These are phyloP conservation scores for Chloropsis cyanopogon DNA, from an alignment of 2,113 vertebrate genomes.

Conservation along the genomic window DNA sequence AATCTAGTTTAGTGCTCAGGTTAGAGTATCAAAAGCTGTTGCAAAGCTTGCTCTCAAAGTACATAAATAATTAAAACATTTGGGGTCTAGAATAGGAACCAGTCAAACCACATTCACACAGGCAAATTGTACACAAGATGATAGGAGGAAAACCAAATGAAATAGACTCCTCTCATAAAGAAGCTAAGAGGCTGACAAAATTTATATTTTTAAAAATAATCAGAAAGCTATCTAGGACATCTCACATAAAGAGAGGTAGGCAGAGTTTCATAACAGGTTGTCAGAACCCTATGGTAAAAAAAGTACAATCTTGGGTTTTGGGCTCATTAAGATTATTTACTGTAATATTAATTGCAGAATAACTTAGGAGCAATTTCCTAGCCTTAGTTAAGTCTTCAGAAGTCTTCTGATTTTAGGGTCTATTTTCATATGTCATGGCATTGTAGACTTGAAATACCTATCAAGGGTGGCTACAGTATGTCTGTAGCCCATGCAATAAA, in stretches of 20 bases:
- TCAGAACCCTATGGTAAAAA: background rate
- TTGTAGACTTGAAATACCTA: background rate
- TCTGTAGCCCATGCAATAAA: background rate
- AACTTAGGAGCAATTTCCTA: background rate
- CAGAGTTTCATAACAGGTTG: background rate
- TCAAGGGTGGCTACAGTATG: background rate
- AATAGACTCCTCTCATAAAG: background rate
- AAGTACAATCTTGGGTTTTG: background rate
- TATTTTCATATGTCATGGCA: background rate
- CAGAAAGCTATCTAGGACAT: background rate
- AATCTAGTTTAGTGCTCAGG: background rate
- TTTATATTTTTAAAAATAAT: background rate
- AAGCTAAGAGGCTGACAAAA: background rate
- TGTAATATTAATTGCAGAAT: background rate
- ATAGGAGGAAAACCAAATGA: background rate
- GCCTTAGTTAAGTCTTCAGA: background rate
- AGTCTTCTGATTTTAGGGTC: background rate
- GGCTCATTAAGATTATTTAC: background rate
- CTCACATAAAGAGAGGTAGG: background rate
- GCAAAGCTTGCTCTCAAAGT: background rate
- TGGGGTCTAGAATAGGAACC: background rate
- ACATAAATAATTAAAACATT: background rate
- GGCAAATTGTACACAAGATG: background rate
- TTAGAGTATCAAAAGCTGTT: background rate
- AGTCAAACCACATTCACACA: background rate